These are phyloP conservation scores for Tragulus kanchil DNA, from an alignment of 2,113 vertebrate species.

Conservation along the genomic window DNA sequence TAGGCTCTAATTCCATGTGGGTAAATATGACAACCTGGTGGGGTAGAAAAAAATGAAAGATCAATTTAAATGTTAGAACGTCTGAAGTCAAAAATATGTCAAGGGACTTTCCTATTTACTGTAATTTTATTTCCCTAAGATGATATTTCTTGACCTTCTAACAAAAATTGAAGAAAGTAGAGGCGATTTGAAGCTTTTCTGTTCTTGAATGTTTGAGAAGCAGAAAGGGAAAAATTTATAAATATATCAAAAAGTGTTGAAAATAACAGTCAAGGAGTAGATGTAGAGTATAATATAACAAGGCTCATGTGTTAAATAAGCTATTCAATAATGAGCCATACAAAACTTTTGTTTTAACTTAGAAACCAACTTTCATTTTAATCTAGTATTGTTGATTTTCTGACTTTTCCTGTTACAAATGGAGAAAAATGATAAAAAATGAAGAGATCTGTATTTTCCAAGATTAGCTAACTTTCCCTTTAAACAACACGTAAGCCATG, in stretches of 20 bases:
- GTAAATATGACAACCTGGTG: not conserved
- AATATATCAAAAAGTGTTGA: not conserved
- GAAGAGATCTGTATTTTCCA: not conserved
- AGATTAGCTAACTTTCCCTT: not conserved
- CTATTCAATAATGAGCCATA: not conserved
- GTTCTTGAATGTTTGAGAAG: not conserved
- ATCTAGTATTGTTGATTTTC: not conserved
- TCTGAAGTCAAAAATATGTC: not conserved
- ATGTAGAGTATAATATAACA: not conserved
- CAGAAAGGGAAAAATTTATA: not conserved
- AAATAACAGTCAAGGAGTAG: not conserved
- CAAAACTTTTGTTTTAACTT: not conserved
- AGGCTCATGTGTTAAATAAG: not conserved
- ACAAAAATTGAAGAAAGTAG: not conserved
- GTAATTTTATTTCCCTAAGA: not conserved
- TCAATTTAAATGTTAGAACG: conserved; percentile 27
- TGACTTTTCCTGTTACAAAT: not conserved
- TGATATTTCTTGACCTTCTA: not conserved
- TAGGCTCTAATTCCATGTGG: not conserved
- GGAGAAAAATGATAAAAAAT: not conserved
- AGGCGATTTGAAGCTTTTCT: not conserved
- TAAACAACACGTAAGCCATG: not conserved
- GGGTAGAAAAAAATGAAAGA: not conserved
- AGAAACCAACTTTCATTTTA: not conserved
- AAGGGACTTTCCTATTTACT: not conserved